phyloP scores from a whole-genome alignment of 2,888 invertebrate species.

The Trichogramma evanescens region DNA sequence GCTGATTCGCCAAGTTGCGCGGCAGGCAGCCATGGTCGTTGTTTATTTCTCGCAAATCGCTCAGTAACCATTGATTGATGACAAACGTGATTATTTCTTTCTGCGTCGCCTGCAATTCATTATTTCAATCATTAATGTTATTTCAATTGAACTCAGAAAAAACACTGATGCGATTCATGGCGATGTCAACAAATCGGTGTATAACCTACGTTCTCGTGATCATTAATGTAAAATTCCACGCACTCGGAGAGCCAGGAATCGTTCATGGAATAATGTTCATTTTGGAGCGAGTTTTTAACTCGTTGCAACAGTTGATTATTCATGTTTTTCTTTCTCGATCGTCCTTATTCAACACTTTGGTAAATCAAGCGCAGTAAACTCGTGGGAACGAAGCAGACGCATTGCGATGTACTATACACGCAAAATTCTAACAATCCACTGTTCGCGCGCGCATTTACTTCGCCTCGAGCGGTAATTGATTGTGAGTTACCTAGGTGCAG shows the following conservation, averaged over 20 bases:
- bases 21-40: slow-evolving; percentile 57
- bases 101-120: slow-evolving; percentile 33
- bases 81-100: slow-evolving; percentile 54
- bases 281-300: slow-evolving; percentile 30
- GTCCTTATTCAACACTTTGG: background rate
- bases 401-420: background rate
- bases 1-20: slow-evolving; percentile 48
- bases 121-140: background rate
- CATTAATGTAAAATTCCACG: slow-evolving; percentile 34
- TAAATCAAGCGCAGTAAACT: slow-evolving; percentile 10
- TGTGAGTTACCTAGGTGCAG: background rate
- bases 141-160: slow-evolving; percentile 13
- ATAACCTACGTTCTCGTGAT: slow-evolving; percentile 30
- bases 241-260: slow-evolving; percentile 39
- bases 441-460: background rate
- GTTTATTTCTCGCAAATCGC: slow-evolving; percentile 57
- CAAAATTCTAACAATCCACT: background rate
- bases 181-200: background rate
- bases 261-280: slow-evolving; percentile 36
- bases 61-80: slow-evolving; percentile 61
- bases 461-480: background rate
- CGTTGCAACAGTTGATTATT: slow-evolving; percentile 23
- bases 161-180: background rate
- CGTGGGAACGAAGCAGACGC: background rate
- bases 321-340: slow-evolving; percentile 25